Conservation (phyloP, 2,797 vertebrate genomes). For the Squalus acanthias region DNA sequence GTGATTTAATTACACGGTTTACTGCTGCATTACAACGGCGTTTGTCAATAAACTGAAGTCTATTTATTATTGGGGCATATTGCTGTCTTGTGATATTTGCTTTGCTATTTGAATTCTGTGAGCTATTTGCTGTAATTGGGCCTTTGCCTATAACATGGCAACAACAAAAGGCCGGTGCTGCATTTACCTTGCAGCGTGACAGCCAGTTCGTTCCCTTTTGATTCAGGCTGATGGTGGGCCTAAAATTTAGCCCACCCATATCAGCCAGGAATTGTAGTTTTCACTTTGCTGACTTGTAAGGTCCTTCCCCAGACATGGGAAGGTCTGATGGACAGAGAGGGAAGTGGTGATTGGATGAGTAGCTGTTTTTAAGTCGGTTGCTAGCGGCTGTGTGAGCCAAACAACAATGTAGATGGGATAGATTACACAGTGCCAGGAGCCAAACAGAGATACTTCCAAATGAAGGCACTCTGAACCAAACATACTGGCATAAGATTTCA, state of each 20-base stretch:
- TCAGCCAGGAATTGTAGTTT: not conserved
- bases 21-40: not conserved
- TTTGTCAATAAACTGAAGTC: not conserved
- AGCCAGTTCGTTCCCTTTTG: not conserved
- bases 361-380: not conserved
- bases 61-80: not conserved
- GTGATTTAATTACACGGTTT: not conserved
- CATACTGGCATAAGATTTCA: not conserved
- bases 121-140: not conserved
- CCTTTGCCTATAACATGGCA: not conserved
- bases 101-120: not conserved
- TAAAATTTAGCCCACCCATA: not conserved
- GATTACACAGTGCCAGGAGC: not conserved
- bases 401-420: not conserved
- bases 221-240: not conserved
- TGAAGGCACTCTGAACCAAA: not conserved
- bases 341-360: not conserved
- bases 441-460: not conserved
- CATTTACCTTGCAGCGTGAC: not conserved
- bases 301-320: not conserved
- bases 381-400: not conserved
- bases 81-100: not conserved
- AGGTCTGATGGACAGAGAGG: not conserved
- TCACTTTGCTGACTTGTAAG: not conserved
- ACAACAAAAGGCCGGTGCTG: conserved; percentile 13